Percentiles rank a stretch among this genome's conserved stretches.
Conservation (phyloP, 2,113 vertebrate species). For the Eptesicus fuscus region DNA sequence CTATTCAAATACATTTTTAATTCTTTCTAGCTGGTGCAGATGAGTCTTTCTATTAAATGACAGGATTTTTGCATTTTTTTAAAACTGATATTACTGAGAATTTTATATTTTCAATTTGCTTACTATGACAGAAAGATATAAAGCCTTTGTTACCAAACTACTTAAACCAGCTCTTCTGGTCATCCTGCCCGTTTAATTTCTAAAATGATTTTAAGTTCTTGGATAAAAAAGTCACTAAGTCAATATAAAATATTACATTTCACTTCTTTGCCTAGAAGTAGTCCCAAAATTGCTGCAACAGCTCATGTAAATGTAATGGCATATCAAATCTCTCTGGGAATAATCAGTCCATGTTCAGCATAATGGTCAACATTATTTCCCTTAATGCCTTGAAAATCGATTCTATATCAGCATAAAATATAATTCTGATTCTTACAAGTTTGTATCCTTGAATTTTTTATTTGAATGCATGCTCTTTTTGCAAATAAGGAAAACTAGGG, state of each 20-base stretch:
- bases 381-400: conserved; percentile 20
- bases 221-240: conserved; percentile 15
- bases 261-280: not conserved
- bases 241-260: not conserved
- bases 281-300: not conserved
- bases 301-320: not conserved
- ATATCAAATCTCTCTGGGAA: not conserved
- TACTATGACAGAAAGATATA: not conserved
- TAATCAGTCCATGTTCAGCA: conserved; percentile 26
- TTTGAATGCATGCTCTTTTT: not conserved
- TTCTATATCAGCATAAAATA: not conserved
- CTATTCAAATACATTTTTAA: not conserved
- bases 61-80: not conserved
- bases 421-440: not conserved
- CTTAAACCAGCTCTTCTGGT: not conserved
- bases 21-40: not conserved
- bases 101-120: conserved; percentile 21
- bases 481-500: not conserved
- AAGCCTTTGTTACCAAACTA: not conserved
- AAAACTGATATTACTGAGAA: not conserved
- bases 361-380: conserved; percentile 38
- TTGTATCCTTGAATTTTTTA: not conserved
- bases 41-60: not conserved
- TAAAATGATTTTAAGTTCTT: conserved; percentile 25
- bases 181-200: not conserved